Evolutionary conservation across 1,140 invertebrate species (phyloP).

Genomic region (Polyergus mexicanus): DNA sequence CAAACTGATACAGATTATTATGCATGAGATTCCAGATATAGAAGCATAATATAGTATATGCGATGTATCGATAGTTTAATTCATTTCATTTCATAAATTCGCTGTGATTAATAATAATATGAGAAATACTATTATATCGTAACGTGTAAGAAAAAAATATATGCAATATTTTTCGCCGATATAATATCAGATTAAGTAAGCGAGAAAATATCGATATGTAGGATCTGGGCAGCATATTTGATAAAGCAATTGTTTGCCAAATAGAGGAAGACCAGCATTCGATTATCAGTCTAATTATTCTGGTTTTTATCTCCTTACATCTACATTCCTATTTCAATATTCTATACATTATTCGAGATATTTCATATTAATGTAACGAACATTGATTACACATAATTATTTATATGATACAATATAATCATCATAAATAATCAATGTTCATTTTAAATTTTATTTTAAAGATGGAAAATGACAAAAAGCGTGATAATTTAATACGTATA

Average conservation of each 20-base stretch:
- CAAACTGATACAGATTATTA: slow-evolving; percentile 20
- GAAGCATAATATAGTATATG: neutral
- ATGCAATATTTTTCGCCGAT: neutral
- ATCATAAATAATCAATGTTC: neutral
- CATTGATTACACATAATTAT: too few species aligned
- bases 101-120: neutral
- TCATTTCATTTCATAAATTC: slow-evolving; percentile 1
- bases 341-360: neutral
- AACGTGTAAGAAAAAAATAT: neutral
- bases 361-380: neutral
- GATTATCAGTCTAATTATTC: neutral
- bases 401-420: neutral
- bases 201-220: neutral
- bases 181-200: neutral
- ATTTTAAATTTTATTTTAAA: slow-evolving; percentile 21
- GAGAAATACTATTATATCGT: neutral
- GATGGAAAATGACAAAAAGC: slow-evolving; percentile 7
- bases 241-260: slow-evolving; percentile 9
- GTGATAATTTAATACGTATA: slow-evolving; percentile 26
- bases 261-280: neutral
- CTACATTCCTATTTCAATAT: slow-evolving; percentile 13
- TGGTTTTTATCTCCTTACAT: neutral
- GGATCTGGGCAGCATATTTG: neutral
- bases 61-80: slow-evolving; percentile 7
- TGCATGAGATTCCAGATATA: neutral